These are phyloP conservation scores for Enteromius treurensis DNA, from an alignment of 2,797 vertebrate genomes.

Conservation along the genomic window DNA sequence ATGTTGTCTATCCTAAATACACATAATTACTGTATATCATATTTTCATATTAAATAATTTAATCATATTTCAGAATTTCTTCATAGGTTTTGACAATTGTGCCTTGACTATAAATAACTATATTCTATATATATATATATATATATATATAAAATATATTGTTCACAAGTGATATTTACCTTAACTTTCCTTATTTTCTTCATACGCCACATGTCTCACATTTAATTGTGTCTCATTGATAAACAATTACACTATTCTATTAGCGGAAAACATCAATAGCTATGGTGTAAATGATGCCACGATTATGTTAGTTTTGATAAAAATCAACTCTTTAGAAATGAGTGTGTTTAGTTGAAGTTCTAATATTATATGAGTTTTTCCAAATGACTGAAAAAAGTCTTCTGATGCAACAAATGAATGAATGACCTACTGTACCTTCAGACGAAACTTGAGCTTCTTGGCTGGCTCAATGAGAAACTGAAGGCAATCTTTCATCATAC, in stretches of 20 bases:
- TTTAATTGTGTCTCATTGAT: not conserved
- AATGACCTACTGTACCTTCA: slow-evolving; percentile 70
- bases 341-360: not conserved
- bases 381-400: not conserved
- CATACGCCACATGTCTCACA: not conserved
- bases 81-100: not conserved
- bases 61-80: not conserved
- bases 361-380: not conserved
- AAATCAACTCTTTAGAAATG: not conserved
- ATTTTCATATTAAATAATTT: not conserved
- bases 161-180: not conserved
- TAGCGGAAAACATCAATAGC: not conserved
- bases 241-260: not conserved
- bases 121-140: not conserved
- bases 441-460: slow-evolving; percentile 79
- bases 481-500: slow-evolving; percentile 82
- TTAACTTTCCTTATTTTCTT: not conserved
- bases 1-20: not conserved
- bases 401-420: not conserved
- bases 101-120: not conserved
- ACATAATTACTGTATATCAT: not conserved
- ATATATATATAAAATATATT: not conserved
- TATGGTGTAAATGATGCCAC: not conserved
- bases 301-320: not conserved
- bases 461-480: slow-evolving; percentile 81